Base-by-base conservation (phyloP, 2,888 invertebrate species). In the Caenorhabditis zanzibari region DNA sequence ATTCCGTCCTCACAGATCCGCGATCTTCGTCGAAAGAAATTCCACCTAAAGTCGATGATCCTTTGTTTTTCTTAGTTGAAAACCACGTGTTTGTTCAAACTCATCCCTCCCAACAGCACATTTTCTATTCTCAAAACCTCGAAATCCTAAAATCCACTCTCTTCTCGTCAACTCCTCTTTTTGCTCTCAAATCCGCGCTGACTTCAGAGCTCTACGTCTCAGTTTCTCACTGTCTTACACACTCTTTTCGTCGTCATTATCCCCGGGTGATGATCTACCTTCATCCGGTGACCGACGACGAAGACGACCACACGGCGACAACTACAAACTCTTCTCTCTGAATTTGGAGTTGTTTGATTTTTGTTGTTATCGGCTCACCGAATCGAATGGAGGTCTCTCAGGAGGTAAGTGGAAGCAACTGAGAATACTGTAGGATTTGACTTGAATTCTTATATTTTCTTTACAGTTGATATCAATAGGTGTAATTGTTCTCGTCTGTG, bases 391-490 rank as follows among this genome's bases (percentile, higher is more conserved):
- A 77, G 76, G 24, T 77, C 41, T 69, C 69, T 0, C 76, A 77
- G 28, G 76, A 77, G 59, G 76, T 69, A 61, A 38, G 69, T 56
- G 32, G 47, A 19, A 9, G 6, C 12, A 7, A 5, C 4, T 19
- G 6, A 4, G 47, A 44, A 2, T 47, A 47, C 47, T 47, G 47
- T 47, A 19, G 47, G 19, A 47, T n/a, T 47, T 5, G 47, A n/a
- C 0, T 4, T 47, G 19, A 47, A 19, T 47, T 5, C n/a, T 5
- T 19, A 47, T 7, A 24, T 47, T 32, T 24, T 35, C 22, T 52
- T 82, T 84, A 52, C 71, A 84, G 83, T 44, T 85, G 10, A 79
- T 86, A 52, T 84, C 82, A 32, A 63, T 86, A 54, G 69, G 66
- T 12, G 84, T 82, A 7, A 63, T 86, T 44, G 80, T 82, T 10